These are phyloP conservation scores for Takifugu ocellatus DNA, from an alignment of 2,797 vertebrate genomes.

Conservation along the genomic window DNA sequence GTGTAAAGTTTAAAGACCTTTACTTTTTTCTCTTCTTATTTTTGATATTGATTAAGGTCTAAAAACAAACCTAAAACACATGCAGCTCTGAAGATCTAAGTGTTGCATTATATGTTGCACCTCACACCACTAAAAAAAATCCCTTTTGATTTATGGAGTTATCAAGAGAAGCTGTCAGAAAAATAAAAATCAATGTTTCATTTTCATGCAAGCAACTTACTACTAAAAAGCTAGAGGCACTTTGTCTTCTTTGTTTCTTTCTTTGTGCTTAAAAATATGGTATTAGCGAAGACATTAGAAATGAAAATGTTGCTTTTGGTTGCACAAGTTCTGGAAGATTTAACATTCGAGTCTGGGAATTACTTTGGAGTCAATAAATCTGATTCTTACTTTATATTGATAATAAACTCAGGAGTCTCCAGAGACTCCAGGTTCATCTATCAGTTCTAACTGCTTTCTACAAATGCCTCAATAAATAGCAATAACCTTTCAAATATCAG, in stretches of 20 bases:
- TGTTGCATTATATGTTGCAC: conserved; percentile 59
- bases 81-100: conserved; percentile 64
- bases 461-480: no score
- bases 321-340: conserved; percentile 12
- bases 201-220: conserved; percentile 49
- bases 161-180: conserved; percentile 71
- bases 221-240: conserved; percentile 48
- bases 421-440: no score
- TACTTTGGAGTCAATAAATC: conserved; percentile 20
- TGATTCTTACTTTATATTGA: conserved; percentile 5
- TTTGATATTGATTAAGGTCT: conserved; percentile 72
- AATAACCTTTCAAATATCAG: no score
- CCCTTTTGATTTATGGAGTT: conserved; percentile 59
- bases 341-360: neutral
- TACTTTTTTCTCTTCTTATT: conserved; percentile 66
- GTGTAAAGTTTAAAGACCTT: conserved; percentile 72
- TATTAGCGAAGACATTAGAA: conserved; percentile 25
- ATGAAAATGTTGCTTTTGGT: conserved; percentile 45
- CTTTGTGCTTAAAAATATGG: conserved; percentile 16
- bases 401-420: no score
- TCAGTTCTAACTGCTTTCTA: no score
- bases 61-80: conserved; percentile 47
- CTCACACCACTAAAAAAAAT: conserved; percentile 63
- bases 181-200: conserved; percentile 62
- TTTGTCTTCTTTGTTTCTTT: conserved; percentile 7